Base-by-base conservation (phyloP, 2,888 invertebrate species). In the Nyleta sp. region DNA sequence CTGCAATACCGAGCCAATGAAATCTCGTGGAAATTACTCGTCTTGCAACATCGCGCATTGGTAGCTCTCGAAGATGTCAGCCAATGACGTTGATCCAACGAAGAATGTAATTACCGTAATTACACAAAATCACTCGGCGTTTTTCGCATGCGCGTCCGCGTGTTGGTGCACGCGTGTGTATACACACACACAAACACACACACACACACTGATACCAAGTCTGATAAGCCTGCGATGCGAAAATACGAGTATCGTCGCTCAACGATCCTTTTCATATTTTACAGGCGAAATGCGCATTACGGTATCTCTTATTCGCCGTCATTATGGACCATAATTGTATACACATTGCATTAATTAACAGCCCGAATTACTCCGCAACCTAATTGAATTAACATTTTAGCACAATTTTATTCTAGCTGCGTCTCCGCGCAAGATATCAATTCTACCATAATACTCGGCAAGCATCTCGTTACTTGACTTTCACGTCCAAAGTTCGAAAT, bases 331-430 rank as follows among this genome's bases (percentile, higher is more conserved):
- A 86, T 88, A 89, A 88, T 87, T 89, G 87, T 87, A 88, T n/a
- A n/a, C 87, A 89, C 87, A 87, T 87, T 88, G 87, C 86, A 86
- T 89, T 88, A 89, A 89, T 89, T 88, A 88, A 88, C 87, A 85
- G 87, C 87, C 86, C 86, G 87, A 88, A 89, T 89, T 86, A 83
- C 84, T 80, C 83, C 79, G 80, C 84, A 84, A 84, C 84, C 86
- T 89, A 89, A 89, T 89, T 89, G 89, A 89, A 89, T 88, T 84
- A 83, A 82, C 85, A 85, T 83, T 84, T 81, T 20, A 46, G 44
- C 42, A 46, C 52, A 52, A 33, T 65, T 65, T 53, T 38, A 38
- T 1, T n/a, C n/a, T n/a, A n/a, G n/a, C n/a, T n/a, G n/a, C n/a
- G n/a, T n/a, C n/a, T n/a, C n/a, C n/a, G n/a, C n/a, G n/a, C n/a